Evolutionary conservation across 2,113 vertebrate species (phyloP).

Genomic region (Telmatochromis brachygnathus): DNA sequence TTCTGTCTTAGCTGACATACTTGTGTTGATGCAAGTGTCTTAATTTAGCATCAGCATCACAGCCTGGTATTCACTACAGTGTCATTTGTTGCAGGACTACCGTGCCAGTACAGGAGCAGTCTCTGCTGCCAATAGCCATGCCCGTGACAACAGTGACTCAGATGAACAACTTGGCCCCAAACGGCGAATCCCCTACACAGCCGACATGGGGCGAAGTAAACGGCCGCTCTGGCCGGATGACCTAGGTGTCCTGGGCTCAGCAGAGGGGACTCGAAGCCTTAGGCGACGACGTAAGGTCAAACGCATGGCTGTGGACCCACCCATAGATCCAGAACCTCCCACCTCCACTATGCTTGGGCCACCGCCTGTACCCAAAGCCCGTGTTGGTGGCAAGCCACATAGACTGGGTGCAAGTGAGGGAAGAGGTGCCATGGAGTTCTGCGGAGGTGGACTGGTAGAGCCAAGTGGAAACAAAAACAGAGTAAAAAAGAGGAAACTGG

Average conservation of each 20-base stretch:
- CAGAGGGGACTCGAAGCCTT: slow-evolving; percentile 80
- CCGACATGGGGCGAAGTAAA: slow-evolving; percentile 73
- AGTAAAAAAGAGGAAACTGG: slow-evolving; percentile 88
- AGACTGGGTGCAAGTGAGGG: slow-evolving; percentile 64
- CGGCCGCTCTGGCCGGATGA: slow-evolving; percentile 72
- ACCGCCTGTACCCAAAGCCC: slow-evolving; percentile 71
- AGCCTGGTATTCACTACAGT: neutral
- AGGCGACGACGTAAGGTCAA: slow-evolving; percentile 91
- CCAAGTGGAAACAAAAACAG: slow-evolving; percentile 74
- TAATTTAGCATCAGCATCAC: neutral
- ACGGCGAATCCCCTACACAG: slow-evolving; percentile 68
- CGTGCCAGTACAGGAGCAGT: slow-evolving; percentile 66
- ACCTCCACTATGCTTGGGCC: slow-evolving; percentile 68
- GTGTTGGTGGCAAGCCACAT: slow-evolving; percentile 59
- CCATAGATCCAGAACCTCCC: slow-evolving; percentile 66
- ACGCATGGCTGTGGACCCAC: slow-evolving; percentile 92
- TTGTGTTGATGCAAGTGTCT: neutral
- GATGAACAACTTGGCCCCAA: slow-evolving; percentile 89
- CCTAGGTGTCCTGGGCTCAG: slow-evolving; percentile 71
- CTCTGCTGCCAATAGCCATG: slow-evolving; percentile 60
- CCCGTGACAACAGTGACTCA: slow-evolving; percentile 87
- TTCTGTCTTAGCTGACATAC: neutral
- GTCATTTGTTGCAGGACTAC: slow-evolving; percentile 58
- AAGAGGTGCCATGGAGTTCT: slow-evolving; percentile 54
- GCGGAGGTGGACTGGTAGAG: slow-evolving; percentile 19